Evolutionary conservation across 2,888 invertebrate genomes (phyloP), one percentile per base, ranked within the genome.

Genomic region (Sturmia bella): DNA sequence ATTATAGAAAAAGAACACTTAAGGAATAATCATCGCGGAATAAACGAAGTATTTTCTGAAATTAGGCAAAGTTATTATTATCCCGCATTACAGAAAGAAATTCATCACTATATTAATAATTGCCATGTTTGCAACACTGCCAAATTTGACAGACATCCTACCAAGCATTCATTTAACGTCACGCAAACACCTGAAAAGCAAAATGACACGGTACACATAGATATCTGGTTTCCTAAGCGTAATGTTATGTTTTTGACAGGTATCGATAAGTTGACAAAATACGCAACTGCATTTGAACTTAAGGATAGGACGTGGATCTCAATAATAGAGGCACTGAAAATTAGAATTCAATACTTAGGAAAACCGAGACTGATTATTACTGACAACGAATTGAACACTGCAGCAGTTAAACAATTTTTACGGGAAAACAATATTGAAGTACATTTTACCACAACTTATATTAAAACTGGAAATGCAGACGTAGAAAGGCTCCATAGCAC

Each of bases 1-100:
- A 24, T 52, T n/a, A 52, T 52, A 52, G 52, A 52, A 27, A 52
- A 24, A 27, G 24, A 24, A 13, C 52, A 27, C n/a, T 24, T 52
- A 7, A 52, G 6, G 3, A 52, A 52, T 12, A 52, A 27, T n/a
- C 27, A 52, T 52, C 24, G 52, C 5, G 52, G 52, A n/a, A 52
- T 24, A 24, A 52, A 27, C 24, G 27, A 52, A 52, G 5, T 24
- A 24, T 52, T 24, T 52, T 24, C 13, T 1, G 24, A 27, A 52
- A 24, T 52, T 6, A 52, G n/a, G n/a, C 24, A 27, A 15, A 56
- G 32, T 7, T 56, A 27, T 32, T 56, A 56, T 15, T 32, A 32
- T 32, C 56, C 32, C 7, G 32, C 15, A 27, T 37, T 56, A 56
- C 56, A 56, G 15, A 56, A 56, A 13, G n/a, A 27, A 4, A 56